Evolutionary conservation across 2,888 invertebrate species (phyloP).

Genomic region (Eucera pruinosa): DNA sequence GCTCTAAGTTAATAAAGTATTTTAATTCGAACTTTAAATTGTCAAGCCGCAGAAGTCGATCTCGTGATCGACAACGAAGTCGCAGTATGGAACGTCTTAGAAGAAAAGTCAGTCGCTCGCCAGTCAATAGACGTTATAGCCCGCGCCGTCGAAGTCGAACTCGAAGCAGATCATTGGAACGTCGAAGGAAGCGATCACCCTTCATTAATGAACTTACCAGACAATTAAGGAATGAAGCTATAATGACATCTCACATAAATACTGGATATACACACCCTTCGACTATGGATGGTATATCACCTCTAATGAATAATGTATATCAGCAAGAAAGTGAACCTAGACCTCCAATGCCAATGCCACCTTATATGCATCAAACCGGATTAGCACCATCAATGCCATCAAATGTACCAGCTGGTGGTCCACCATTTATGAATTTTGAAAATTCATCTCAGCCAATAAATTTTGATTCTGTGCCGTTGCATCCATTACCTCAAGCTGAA

Average conservation of each 20-base stretch:
- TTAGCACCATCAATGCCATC: slow-evolving; percentile 58
- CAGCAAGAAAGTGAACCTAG: slow-evolving; percentile 52
- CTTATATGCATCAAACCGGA: slow-evolving; percentile 65
- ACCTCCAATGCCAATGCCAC: slow-evolving; percentile 38
- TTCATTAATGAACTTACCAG: slow-evolving; percentile 82
- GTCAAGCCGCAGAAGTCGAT: slow-evolving; percentile 79
- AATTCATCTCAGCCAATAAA: slow-evolving; percentile 71
- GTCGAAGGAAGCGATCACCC: slow-evolving; percentile 81
- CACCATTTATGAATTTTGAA: slow-evolving; percentile 75
- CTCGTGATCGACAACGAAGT: slow-evolving; percentile 78
- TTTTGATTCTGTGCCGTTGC: slow-evolving; percentile 71
- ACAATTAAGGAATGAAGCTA: slow-evolving; percentile 77
- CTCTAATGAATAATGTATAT: slow-evolving; percentile 57
- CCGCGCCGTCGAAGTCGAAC: slow-evolving; percentile 74
- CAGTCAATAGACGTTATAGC: slow-evolving; percentile 71
- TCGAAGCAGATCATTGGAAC: slow-evolving; percentile 74
- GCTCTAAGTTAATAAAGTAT: slow-evolving; percentile 28
- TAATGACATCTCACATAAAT: slow-evolving; percentile 55
- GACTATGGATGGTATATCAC: slow-evolving; percentile 69
- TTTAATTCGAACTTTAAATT: slow-evolving; percentile 63
- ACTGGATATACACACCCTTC: slow-evolving; percentile 52
- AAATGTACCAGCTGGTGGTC: slow-evolving; percentile 41
- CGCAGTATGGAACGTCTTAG: slow-evolving; percentile 74
- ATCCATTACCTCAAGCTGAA: slow-evolving; percentile 67
- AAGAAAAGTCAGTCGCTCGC: slow-evolving; percentile 80